These are phyloP conservation scores for Ischnus inquisitorius DNA, from an alignment of 2,888 invertebrate species.

Conservation along the genomic window DNA sequence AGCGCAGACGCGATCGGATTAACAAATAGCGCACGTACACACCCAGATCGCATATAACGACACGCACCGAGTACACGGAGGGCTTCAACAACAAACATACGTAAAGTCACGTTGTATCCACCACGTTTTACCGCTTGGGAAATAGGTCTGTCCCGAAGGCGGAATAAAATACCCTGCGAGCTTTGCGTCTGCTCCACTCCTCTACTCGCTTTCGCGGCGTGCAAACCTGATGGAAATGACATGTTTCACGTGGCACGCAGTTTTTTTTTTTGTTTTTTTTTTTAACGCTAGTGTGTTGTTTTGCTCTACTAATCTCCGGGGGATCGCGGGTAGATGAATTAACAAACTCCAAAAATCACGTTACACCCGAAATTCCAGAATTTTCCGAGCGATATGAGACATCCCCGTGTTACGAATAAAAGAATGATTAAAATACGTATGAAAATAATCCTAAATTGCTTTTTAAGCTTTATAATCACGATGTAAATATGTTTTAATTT, in stretches of 20 bases:
- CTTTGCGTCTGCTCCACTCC: conserved; percentile 8
- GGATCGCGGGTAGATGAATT: neutral
- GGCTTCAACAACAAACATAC: conserved; percentile 6
- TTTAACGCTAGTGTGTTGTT: conserved; percentile 19
- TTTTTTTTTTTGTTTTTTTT: conserved; percentile 46
- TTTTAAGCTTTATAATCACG: neutral
- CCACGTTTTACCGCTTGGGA: conserved; percentile 47
- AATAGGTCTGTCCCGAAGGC: conserved; percentile 53
- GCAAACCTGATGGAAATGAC: conserved; percentile 64
- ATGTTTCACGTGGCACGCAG: conserved; percentile 55
- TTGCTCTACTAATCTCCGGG: neutral
- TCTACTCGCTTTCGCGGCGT: conserved; percentile 15
- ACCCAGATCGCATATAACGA: neutral
- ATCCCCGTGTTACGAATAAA: neutral
- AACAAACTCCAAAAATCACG: neutral
- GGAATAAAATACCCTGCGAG: conserved; percentile 60
- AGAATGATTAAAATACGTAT: neutral
- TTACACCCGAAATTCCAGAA: neutral
- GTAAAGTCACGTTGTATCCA: conserved; percentile 42
- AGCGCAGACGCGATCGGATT: conserved; percentile 36
- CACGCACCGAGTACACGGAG: conserved; percentile 1
- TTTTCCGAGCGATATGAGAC: neutral
- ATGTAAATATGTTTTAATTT: neutral
- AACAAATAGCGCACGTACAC: conserved; percentile 18
- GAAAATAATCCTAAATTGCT: neutral